phyloP scores from a whole-genome alignment of 2,888 invertebrate species.

The Pterostichus niger region DNA sequence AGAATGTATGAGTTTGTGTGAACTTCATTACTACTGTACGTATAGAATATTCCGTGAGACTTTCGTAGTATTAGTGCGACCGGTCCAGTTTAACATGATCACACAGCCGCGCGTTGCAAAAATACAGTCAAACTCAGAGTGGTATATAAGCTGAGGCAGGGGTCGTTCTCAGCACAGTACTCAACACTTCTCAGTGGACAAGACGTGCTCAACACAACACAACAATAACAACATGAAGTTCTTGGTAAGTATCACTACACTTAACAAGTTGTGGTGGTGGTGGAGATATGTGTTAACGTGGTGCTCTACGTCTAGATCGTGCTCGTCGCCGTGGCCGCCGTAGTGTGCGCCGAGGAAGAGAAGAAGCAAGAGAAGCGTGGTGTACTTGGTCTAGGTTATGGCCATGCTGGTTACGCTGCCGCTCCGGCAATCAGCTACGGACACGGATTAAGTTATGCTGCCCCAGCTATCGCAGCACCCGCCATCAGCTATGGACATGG shows the following conservation, averaged over 20 bases:
- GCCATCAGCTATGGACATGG: constrained; percentile 63
- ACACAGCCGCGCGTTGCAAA: constrained; percentile 31
- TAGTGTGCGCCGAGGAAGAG: constrained; percentile 67
- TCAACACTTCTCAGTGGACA: constrained; percentile 43
- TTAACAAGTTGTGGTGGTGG: no score
- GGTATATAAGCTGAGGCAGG: constrained; percentile 53
- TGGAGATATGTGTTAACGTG: no score
- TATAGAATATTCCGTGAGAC: not conserved
- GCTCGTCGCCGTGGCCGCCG: constrained; percentile 66
- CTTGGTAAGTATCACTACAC: constrained; percentile 67
- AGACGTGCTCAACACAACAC: constrained; percentile 29
- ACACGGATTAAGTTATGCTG: constrained; percentile 1
- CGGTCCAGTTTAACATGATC: constrained; percentile 58
- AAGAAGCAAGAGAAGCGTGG: constrained; percentile 71
- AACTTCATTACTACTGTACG: not conserved
- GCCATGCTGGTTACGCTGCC: constrained; percentile 54
- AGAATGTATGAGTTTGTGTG: constrained; percentile 32
- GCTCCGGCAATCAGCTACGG: constrained; percentile 40
- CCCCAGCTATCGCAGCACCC: constrained; percentile 54
- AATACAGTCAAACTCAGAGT: constrained; percentile 45
- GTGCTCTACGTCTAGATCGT: constrained; percentile 21
- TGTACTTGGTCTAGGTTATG: constrained; percentile 70
- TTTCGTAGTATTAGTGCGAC: constrained; percentile 26
- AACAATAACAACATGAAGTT: constrained; percentile 69
- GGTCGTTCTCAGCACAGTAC: constrained; percentile 38